phyloP scores from a whole-genome alignment of 2,888 invertebrate species.

The Dusona sp. region DNA sequence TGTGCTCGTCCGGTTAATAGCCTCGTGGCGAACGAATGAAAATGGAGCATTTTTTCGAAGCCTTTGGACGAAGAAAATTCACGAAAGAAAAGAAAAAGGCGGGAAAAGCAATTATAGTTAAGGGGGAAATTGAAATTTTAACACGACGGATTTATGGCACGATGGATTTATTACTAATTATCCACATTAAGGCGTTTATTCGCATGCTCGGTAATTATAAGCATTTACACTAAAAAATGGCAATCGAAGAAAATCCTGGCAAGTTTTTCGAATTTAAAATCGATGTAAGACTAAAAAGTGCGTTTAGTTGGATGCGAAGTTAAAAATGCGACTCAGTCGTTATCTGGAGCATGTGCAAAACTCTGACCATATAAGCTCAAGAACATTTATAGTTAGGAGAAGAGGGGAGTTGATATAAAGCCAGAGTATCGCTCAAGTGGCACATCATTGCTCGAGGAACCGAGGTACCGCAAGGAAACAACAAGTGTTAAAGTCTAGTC shows the following conservation, averaged over 20 bases:
- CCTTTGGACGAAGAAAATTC: not conserved
- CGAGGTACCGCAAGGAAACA: constrained; percentile 66
- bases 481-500: constrained; percentile 65
- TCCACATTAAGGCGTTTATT: not conserved
- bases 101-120: constrained; percentile 19
- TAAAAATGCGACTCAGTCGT: constrained; percentile 60
- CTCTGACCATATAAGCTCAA: constrained; percentile 72
- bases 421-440: constrained; percentile 69
- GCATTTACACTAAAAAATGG: not conserved
- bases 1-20: constrained; percentile 69
- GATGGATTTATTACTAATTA: not conserved
- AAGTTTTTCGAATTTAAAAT: constrained; percentile 15
- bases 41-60: constrained; percentile 62
- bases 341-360: constrained; percentile 73
- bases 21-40: constrained; percentile 47
- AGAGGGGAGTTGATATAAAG: constrained; percentile 80
- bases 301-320: not conserved
- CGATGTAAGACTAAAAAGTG: constrained; percentile 1
- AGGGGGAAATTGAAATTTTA: constrained; percentile 34
- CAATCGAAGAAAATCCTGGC: not conserved
- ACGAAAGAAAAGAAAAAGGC: constrained; percentile 9
- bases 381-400: constrained; percentile 61
- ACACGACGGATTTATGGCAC: constrained; percentile 2
- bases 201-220: not conserved
- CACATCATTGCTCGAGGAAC: constrained; percentile 73